Base-by-base conservation (phyloP, 2,113 vertebrate genomes). In the Cinclus mexicanus region DNA sequence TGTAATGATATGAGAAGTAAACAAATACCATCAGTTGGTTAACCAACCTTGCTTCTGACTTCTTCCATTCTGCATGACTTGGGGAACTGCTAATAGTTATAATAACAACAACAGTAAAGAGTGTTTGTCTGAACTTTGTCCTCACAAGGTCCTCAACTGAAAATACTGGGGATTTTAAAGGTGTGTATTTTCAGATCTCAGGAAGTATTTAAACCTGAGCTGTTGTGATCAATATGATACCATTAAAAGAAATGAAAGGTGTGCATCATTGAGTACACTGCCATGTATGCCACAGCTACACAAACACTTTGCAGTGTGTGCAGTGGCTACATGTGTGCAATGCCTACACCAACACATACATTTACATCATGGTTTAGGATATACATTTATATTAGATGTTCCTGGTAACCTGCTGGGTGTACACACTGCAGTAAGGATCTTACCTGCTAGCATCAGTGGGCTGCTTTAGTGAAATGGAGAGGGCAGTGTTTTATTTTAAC, bases 241-340 rank as follows among this genome's bases (percentile, higher is more conserved):
- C 20, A 11, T 74, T 86, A 33, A 69, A 87, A 85, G 41, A 35
- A 79, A 35, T 53, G 37, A 56, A 75, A 56, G n/a, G 11, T 84
- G n/a, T 33, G 9, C 67, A 29, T 81, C 1, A 1, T 25, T 50
- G 16, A 35, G 26, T 24, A 10, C 6, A 3, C 12, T 35, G 1
- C 37, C 19, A 3, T 1, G 5, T 46, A 6, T n/a, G 23, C 29
- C 26, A 2, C 2, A 9, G 29, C 47, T 59, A 35, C 44, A 49
- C 31, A 81, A 69, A 33, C 18, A 19, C 20, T 69, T 69, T 5
- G 46, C 52, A 41, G 7, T 10, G 28, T 18, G 19, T 29, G 15
- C 21, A 14, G 26, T 70, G 41, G 28, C 41, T 46, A 6, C 59
- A 24, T 23, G 55, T 60, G 19, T 3, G 0, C 41, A 33, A 24